Conservation (phyloP, 35 echinoderm and acorn worm genomes). For the Heliocidaris erythrogramma region DNA sequence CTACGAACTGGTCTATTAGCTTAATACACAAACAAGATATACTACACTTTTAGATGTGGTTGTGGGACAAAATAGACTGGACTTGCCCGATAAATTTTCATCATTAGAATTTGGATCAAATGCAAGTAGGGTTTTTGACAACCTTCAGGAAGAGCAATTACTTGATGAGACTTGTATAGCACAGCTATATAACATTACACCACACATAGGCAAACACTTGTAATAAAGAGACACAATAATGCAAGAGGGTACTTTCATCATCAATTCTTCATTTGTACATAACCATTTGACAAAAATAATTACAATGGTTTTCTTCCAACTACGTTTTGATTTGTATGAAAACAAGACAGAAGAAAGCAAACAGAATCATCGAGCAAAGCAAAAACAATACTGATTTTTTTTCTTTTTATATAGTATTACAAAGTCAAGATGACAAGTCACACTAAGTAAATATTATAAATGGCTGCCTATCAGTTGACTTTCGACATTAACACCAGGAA, state of each 20-base stretch:
- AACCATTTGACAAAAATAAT: constrained; percentile 42
- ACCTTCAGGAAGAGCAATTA: too few species aligned
- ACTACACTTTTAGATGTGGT: too few species aligned
- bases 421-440: constrained; percentile 41
- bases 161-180: too few species aligned
- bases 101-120: too few species aligned
- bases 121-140: too few species aligned
- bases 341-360: constrained; percentile 28
- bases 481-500: neutral
- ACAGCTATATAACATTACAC: neutral
- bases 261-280: constrained; percentile 55
- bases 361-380: constrained; percentile 18
- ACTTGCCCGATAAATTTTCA: too few species aligned
- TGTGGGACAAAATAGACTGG: too few species aligned
- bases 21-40: too few species aligned
- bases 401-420: constrained; percentile 7
- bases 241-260: neutral
- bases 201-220: neutral
- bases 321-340: constrained; percentile 36
- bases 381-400: constrained; percentile 35
- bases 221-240: neutral
- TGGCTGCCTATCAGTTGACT: neutral
- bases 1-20: too few species aligned
- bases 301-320: constrained; percentile 42
- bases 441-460: neutral